phyloP scores from a whole-genome alignment of 37 sponge, comb jelly and placozoan species.

The Aplysina aerophoba region DNA sequence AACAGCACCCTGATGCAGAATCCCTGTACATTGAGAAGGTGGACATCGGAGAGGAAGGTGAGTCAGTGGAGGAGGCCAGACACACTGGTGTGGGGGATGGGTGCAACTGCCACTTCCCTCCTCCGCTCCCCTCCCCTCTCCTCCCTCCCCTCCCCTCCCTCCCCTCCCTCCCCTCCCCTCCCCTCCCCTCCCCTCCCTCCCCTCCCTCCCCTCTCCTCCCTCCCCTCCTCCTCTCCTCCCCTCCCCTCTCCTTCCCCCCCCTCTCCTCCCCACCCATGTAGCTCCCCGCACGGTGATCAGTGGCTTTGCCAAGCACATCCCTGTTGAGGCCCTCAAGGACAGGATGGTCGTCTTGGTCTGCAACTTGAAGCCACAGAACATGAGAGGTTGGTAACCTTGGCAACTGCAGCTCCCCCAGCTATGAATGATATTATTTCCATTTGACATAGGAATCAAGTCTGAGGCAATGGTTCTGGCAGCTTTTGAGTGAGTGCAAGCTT shows the following conservation, averaged over 20 bases:
- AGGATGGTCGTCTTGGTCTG: conserved; percentile 79
- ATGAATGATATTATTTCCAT: not conserved
- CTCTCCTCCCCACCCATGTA: not conserved
- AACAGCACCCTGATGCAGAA: conserved; percentile 89
- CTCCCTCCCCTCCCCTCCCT: too few relatives aligned
- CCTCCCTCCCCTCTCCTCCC: too few relatives aligned
- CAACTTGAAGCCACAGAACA: conserved; percentile 89
- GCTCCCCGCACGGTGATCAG: conserved; percentile 87
- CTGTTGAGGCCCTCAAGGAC: conserved; percentile 71
- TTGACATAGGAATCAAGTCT: conserved; percentile 71
- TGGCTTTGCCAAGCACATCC: conserved; percentile 77
- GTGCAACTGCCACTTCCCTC: too few relatives aligned
- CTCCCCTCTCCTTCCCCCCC: too few relatives aligned
- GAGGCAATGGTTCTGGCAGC: conserved; percentile 86
- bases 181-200: not conserved
- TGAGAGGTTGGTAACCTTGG: conserved; percentile 69
- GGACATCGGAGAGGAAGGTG: conserved; percentile 84
- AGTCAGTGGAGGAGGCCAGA: not conserved
- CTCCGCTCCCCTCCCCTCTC: too few relatives aligned
- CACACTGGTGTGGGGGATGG: too few relatives aligned
- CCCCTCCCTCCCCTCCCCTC: not conserved
- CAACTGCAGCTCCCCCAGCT: too few relatives aligned
- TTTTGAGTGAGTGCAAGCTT: conserved; percentile 48
- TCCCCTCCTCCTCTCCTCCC: too few relatives aligned
- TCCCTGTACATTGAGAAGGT: conserved; percentile 86